Percentiles rank a stretch among this genome's conserved stretches.
Conservation (phyloP, 2,797 vertebrate genomes). For the Rhinoraja longicauda region DNA sequence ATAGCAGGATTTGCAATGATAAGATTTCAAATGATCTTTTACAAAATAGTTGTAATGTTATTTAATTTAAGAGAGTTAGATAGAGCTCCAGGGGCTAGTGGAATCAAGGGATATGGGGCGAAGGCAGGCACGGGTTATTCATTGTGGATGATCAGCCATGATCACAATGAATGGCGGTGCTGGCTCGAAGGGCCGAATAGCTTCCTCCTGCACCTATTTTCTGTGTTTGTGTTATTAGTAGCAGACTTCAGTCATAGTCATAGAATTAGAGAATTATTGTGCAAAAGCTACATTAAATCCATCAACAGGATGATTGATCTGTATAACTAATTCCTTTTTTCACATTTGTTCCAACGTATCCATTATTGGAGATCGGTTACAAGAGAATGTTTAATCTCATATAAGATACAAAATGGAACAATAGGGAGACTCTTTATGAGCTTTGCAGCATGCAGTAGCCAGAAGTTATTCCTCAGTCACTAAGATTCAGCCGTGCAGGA, state of each 20-base stretch:
- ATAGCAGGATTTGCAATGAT: neutral
- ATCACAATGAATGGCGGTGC: no score
- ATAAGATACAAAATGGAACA: neutral
- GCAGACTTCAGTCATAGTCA: no score
- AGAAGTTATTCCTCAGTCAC: constrained; percentile 29
- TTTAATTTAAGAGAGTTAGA: no score
- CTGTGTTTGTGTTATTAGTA: no score
- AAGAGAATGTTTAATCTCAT: neutral
- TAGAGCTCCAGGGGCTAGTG: no score
- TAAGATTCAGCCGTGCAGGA: neutral
- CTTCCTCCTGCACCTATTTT: no score
- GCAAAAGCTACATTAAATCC: neutral
- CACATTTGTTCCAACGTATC: neutral
- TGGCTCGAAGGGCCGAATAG: no score
- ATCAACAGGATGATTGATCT: neutral
- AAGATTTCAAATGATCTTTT: neutral
- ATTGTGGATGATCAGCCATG: no score
- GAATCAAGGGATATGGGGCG: no score
- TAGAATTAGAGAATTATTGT: neutral
- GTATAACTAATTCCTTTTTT: neutral
- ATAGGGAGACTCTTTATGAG: neutral
- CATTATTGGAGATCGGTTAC: neutral
- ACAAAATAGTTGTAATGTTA: neutral
- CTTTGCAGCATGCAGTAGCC: neutral
- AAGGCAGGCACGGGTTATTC: no score